Percentiles rank a stretch among this genome's conserved stretches.
Evolutionary conservation across 2,797 vertebrate genomes (phyloP).

Genomic region (Galaxias olidus): DNA sequence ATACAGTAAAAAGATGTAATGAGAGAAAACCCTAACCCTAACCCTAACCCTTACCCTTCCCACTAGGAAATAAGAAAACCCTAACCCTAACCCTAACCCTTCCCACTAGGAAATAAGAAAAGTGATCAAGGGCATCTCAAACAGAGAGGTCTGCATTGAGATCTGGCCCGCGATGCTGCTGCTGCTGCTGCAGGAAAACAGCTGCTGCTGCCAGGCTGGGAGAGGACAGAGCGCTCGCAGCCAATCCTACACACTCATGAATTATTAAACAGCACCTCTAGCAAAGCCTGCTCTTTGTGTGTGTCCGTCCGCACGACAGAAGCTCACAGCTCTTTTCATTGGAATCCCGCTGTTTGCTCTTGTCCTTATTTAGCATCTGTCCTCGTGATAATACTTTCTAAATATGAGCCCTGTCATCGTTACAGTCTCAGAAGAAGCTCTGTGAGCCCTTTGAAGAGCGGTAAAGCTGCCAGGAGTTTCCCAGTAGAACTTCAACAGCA

Average conservation of each 20-base stretch:
- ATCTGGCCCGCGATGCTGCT: constrained; percentile 31
- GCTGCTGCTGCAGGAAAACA: constrained; percentile 36
- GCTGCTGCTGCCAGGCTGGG: constrained; percentile 40
- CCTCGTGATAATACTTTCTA: constrained; percentile 36
- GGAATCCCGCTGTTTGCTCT: constrained; percentile 48
- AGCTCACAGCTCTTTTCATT: constrained; percentile 51
- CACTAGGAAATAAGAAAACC: too few relatives aligned
- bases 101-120: too few relatives aligned
- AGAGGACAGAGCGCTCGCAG: constrained; percentile 38
- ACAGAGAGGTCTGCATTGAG: constrained; percentile 11
- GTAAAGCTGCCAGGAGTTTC: constrained; percentile 42
- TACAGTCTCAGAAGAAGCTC: constrained; percentile 30
- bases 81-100: too few relatives aligned
- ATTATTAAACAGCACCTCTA: constrained; percentile 71
- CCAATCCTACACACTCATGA: constrained; percentile 63
- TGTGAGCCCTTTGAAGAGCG: constrained; percentile 46
- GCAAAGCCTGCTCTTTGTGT: constrained; percentile 62
- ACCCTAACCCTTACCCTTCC: too few relatives aligned
- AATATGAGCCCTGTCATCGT: constrained; percentile 31
- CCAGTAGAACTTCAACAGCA: constrained; percentile 38
- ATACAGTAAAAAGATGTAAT: too few relatives aligned
- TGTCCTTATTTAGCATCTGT: constrained; percentile 67
- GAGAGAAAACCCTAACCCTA: too few relatives aligned
- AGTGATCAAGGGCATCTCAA: too few relatives aligned
- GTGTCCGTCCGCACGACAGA: constrained; percentile 48